phyloP scores from a whole-genome alignment of 2,888 invertebrate genomes.

The Nomada ruficornis region DNA sequence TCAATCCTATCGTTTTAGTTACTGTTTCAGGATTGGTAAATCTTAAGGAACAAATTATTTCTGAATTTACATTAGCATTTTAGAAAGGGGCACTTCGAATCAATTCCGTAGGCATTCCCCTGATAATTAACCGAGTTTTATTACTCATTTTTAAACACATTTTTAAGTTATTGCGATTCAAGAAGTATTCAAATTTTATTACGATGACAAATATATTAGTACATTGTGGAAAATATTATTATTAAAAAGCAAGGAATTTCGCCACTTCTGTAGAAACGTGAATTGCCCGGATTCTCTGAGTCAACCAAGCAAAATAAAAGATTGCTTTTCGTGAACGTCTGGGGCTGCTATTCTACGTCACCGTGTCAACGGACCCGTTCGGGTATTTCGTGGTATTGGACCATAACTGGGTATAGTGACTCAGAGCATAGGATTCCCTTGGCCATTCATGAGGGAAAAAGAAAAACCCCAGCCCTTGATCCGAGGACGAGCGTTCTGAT shows the following conservation, averaged over 20 bases:
- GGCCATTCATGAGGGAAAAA: slow-evolving; percentile 20
- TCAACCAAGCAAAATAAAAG: slow-evolving; percentile 12
- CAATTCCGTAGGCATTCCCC: too few species aligned
- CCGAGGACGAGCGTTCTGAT: slow-evolving; percentile 25
- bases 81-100: too few species aligned
- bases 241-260: background rate
- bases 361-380: slow-evolving; percentile 14
- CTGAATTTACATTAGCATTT: too few species aligned
- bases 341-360: slow-evolving; percentile 35
- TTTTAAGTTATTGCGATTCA: too few species aligned
- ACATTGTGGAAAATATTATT: too few species aligned
- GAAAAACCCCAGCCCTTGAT: slow-evolving; percentile 31
- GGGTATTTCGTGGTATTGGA: slow-evolving; percentile 14
- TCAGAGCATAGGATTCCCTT: slow-evolving; percentile 25
- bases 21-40: background rate
- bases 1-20: background rate
- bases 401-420: slow-evolving; percentile 33
- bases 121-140: too few species aligned
- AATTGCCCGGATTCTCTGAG: background rate
- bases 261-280: background rate
- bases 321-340: slow-evolving; percentile 52
- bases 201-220: too few species aligned
- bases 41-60: too few species aligned
- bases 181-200: too few species aligned
- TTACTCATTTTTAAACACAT: too few species aligned